phyloP scores from a whole-genome alignment of 1,140 invertebrate species.

The Cyclina sinensis region DNA sequence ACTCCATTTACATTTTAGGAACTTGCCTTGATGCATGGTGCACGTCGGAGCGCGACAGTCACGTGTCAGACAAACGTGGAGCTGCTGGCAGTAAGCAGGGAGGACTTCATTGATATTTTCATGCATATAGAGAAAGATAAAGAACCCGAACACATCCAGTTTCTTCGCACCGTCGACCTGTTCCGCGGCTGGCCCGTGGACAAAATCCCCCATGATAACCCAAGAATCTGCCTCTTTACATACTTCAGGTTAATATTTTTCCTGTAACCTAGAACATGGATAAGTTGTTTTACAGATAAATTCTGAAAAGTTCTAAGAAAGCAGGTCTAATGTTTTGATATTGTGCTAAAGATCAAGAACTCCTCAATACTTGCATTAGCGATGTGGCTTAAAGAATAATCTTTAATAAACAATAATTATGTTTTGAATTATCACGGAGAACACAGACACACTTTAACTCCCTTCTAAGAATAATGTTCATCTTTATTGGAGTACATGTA shows the following conservation, averaged over 20 bases:
- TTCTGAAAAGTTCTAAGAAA: too few species aligned
- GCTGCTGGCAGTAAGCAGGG: constrained; percentile 84
- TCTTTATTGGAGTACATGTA: too few species aligned
- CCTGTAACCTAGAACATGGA: too few species aligned
- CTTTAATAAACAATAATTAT: too few species aligned
- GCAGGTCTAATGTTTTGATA: too few species aligned
- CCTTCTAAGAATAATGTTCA: too few species aligned
- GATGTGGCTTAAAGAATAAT: too few species aligned
- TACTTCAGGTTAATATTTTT: constrained; percentile 86
- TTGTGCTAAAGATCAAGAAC: too few species aligned
- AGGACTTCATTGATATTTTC: constrained; percentile 86
- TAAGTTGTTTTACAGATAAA: too few species aligned
- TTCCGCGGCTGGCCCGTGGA: constrained; percentile 82
- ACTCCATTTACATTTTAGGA: constrained; percentile 76
- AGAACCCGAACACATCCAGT: constrained; percentile 84
- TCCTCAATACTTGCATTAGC: too few species aligned
- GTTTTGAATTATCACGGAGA: too few species aligned
- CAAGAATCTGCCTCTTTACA: constrained; percentile 83
- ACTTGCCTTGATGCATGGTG: constrained; percentile 84
- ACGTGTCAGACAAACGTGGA: constrained; percentile 84
- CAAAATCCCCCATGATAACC: constrained; percentile 81
- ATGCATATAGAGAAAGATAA: constrained; percentile 80
- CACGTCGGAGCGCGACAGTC: constrained; percentile 84
- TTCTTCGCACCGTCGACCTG: constrained; percentile 77
- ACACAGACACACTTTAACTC: too few species aligned